Percentiles rank a stretch among this genome's conserved stretches.
Conservation (phyloP, 2,113 vertebrate genomes). For the Pongo pygmaeus region DNA sequence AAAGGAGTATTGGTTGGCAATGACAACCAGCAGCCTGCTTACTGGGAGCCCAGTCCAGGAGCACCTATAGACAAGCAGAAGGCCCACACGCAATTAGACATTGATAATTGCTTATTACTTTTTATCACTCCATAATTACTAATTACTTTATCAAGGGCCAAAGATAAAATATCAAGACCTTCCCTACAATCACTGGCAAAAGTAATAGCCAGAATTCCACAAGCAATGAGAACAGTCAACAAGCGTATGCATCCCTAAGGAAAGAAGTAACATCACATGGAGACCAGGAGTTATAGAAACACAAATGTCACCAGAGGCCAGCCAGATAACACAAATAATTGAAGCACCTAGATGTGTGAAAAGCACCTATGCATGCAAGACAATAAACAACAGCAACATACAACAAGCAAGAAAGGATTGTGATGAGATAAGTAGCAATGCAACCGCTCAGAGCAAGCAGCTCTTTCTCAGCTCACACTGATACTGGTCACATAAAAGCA, state of each 20-base stretch:
- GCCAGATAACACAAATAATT: not conserved
- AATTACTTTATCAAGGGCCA: not conserved
- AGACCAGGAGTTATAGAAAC: not conserved
- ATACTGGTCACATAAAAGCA: not conserved
- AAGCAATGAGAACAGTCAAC: not conserved
- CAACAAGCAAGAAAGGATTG: not conserved
- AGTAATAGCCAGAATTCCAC: not conserved
- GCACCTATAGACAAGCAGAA: not conserved
- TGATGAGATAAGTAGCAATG: accelerated
- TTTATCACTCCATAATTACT: no score
- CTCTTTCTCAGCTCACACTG: not conserved
- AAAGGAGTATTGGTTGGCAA: not conserved
- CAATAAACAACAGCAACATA: not conserved
- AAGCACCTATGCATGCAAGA: not conserved
- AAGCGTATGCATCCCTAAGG: not conserved
- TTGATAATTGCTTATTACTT: no score
- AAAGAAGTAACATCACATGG: not conserved
- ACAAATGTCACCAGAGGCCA: not conserved
- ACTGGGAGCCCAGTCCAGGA: no score
- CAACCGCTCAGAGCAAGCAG: no score
- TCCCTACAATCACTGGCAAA: not conserved
- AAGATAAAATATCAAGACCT: not conserved
- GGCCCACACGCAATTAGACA: not conserved
- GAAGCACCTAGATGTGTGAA: not conserved
- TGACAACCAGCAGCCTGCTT: not conserved